These are phyloP conservation scores for Ectobius pallidus DNA, from an alignment of 2,888 invertebrate species.

Conservation along the genomic window DNA sequence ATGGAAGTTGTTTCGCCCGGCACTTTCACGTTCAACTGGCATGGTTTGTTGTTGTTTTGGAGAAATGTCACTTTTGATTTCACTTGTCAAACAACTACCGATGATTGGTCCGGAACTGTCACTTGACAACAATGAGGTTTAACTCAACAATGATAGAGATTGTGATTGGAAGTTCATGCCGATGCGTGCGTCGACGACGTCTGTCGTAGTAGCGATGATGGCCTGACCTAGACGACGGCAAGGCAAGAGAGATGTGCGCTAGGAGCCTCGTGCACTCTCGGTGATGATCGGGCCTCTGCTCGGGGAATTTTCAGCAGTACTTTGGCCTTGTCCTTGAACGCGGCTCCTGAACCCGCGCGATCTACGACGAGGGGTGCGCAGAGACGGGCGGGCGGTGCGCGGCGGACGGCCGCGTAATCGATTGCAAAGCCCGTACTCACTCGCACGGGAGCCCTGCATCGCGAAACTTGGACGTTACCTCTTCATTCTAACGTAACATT, in stretches of 20 bases:
- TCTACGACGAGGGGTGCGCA: constrained; percentile 6
- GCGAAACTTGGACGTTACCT: constrained; percentile 7
- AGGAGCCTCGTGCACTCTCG: constrained; percentile 32
- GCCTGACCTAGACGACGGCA: constrained; percentile 36
- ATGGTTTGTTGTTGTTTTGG: not conserved
- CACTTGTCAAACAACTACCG: not conserved
- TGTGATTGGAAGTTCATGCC: not conserved
- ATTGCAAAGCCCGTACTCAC: not conserved
- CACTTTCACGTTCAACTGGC: not conserved
- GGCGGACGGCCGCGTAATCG: constrained; percentile 16
- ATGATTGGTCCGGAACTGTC: not conserved
- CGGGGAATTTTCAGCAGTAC: constrained; percentile 41
- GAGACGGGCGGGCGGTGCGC: constrained; percentile 26
- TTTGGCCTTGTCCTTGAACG: constrained; percentile 51
- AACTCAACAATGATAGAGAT: not conserved
- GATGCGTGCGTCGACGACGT: constrained; percentile 7
- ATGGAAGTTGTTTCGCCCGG: not conserved
- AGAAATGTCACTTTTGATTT: not conserved
- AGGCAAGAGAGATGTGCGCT: constrained; percentile 14
- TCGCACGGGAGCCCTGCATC: not conserved
- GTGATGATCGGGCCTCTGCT: constrained; percentile 29
- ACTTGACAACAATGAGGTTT: not conserved
- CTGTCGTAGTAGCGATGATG: constrained; percentile 28
- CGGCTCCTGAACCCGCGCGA: constrained; percentile 55
- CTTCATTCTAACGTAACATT: no score